A percentile compares a stretch with the other conserved stretches of the same genome.
Conservation (phyloP, 2,113 vertebrate species). For the Chamaea fasciata region DNA sequence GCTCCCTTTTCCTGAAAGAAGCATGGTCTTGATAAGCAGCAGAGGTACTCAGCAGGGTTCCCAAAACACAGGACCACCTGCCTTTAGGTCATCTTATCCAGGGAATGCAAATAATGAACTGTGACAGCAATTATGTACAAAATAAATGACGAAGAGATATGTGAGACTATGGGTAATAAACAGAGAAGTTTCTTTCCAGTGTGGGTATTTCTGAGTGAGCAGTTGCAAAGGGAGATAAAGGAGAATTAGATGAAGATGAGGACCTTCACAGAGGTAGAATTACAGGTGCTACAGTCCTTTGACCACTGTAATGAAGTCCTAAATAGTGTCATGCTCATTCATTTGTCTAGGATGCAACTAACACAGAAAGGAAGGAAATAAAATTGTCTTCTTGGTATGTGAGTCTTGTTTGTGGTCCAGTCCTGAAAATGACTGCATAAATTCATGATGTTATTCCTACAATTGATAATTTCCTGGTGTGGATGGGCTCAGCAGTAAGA, state of each 20-base stretch:
- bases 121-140: not conserved
- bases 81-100: not conserved
- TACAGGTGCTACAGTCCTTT: not conserved
- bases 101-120: not conserved
- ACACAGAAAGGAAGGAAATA: not conserved
- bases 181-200: not conserved
- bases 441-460: not conserved
- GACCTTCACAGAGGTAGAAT: not conserved
- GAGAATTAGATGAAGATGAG: not conserved
- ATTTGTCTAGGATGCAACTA: not conserved
- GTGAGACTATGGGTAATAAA: not conserved
- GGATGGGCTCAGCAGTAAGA: not conserved
- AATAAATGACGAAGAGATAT: not conserved
- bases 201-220: not conserved
- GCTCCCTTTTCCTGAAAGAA: not conserved
- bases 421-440: not conserved
- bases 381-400: not conserved
- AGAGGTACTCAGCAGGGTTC: not conserved
- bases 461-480: not conserved
- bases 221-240: not conserved
- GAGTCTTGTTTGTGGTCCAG: not conserved
- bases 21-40: accelerated
- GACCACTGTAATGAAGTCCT: not conserved
- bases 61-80: not conserved
- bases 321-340: not conserved